A percentile compares a stretch with the other conserved stretches of the same genome.
Conservation (phyloP, 2,113 vertebrate genomes). For the Thymallus thymallus region DNA sequence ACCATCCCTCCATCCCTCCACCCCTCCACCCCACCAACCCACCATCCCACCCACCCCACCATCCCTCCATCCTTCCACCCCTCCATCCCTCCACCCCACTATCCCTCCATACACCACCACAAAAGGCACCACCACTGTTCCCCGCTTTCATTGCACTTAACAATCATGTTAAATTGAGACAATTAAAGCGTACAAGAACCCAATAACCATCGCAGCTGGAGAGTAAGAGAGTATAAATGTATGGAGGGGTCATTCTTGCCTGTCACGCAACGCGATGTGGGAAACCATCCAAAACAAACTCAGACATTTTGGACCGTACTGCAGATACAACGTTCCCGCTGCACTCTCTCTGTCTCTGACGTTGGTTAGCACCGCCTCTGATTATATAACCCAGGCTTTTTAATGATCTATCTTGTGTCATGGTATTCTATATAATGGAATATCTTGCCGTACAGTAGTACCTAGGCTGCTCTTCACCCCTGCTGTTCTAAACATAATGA, state of each 20-base stretch:
- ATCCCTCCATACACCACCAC: conserved; percentile 2
- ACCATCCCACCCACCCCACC: too few species aligned
- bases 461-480: conserved; percentile 30
- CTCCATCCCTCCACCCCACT: too few species aligned
- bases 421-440: conserved; percentile 15
- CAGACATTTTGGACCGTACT: conserved; percentile 21
- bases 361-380: neutral
- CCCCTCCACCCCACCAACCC: too few species aligned
- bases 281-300: conserved; percentile 16
- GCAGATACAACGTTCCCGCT: conserved; percentile 30
- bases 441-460: conserved; percentile 6
- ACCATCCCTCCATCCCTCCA: fast-evolving
- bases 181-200: conserved; percentile 48
- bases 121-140: conserved; percentile 14
- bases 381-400: conserved; percentile 18
- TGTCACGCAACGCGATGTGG: conserved; percentile 25
- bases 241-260: neutral
- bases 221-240: conserved; percentile 13
- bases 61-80: fast-evolving
- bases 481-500: conserved; percentile 43
- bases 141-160: conserved; percentile 44
- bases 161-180: conserved; percentile 56
- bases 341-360: conserved; percentile 3
- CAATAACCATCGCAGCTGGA: conserved; percentile 47
- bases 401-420: conserved; percentile 34